Base-by-base conservation (phyloP, 2,113 vertebrate genomes). In the Tupaia tana region DNA sequence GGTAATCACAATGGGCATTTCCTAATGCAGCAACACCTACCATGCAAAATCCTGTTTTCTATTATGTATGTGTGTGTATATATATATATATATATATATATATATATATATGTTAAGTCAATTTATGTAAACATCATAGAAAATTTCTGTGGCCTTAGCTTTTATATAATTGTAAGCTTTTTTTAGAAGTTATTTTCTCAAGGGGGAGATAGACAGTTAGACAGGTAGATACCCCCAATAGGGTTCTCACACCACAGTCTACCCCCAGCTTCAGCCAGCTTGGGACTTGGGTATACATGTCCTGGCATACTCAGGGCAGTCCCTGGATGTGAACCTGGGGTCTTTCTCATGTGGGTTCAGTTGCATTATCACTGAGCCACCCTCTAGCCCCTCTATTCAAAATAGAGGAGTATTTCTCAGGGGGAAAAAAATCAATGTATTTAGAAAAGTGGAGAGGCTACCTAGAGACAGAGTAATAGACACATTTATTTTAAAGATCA, bases 401-500 rank as follows among this genome's bases (percentile, higher is more conserved):
- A 92, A 71, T 61, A 61, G 9, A 16, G 31, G 22, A 90, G 61
- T 83, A 61, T 94, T 92, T 58, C 79, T 64, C 18, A 16, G 58
- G 15, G 56, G 15, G 59, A 80, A 16, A 16, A 29, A 43, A 67
- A 63, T 43, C 56, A 89, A 70, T 84, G n/a, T 61, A 89, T 69
- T 90, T 83, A 93, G 20, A 92, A 90, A 83, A 69, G 64, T 80
- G 2, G 31, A 89, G 9, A 89, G 59, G 70, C 11, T 54, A 83
- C 86, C 7, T 86, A 12, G 59, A 75, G 34, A 86, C 29, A 86
- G 81, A 93, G 31, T 75, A 63, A 87, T 91, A 61, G 16, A 69
- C 20, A 75, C 59, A 86, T 89, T 91, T 91, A 74, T 95, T 86
- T 88, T 79, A 87, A 94, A 96, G 67, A 87, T 85, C 34, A 58